Evolutionary conservation across 2,888 invertebrate species (phyloP), one percentile per base, ranked within the genome.

Genomic region (Drosophila nigritarsus): DNA sequence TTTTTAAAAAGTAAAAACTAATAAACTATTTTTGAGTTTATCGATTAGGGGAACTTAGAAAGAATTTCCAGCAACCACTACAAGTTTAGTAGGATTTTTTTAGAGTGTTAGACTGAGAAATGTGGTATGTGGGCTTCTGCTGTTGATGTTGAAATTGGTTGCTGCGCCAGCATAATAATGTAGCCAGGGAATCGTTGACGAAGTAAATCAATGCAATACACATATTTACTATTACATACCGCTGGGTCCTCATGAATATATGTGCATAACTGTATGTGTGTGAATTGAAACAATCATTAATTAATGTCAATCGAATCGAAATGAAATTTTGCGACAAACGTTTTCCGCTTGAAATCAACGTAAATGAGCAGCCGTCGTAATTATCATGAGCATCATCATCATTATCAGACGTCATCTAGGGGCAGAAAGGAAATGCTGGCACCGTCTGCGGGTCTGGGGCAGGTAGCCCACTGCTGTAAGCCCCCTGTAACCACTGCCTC

Each of bases 261-360:
- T 63, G 18, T 29, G 15, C 42, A 27, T 50, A 38, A 56, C 40
- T 29, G 30, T 50, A 34, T 61, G 29, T 80, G 65, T 81, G 75
- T 68, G 74, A 70, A 71, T 82, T 71, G 87, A 78, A 87, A 87
- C 84, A 88, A 88, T 88, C 87, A 88, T 88, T 88, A 89, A 88
- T 88, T 88, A 88, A 88, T 87, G 87, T 87, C 87, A 88, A 87
- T 87, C 89, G 83, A 89, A 85, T 76, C 66, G 78, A 84, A 85
- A 86, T 87, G 82, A 86, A 86, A 87, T 85, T 86, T 86, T 83
- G 83, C 85, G 85, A 87, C 85, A 87, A 86, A 86, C 85, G 87
- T 83, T 86, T 86, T 86, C 83, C 85, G 85, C 82, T 78, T 73
- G 83, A 75, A 87, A 87, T 84, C 84, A 87, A 84, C 81, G 85